A percentile compares a stretch with the other conserved stretches of the same genome.
Conservation (phyloP, 53 echinoderm and acorn worm species). For the Holothuria leucospilota region DNA sequence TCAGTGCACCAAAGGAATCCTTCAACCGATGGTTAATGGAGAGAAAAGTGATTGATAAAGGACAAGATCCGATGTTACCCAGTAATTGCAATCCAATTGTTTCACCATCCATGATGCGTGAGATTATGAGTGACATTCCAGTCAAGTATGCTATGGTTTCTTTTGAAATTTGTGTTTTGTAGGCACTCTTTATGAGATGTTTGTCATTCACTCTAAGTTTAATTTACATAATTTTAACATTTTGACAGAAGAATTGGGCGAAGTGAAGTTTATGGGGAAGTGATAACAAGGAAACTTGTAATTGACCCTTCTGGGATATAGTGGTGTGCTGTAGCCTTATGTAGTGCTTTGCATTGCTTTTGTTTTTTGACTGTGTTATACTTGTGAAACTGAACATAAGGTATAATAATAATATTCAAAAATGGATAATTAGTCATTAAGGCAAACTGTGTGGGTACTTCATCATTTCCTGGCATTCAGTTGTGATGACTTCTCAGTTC, state of each 20-base stretch:
- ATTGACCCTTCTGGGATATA: too few relatives aligned
- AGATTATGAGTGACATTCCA: slow-evolving; percentile 98
- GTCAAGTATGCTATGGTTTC: slow-evolving; percentile 70
- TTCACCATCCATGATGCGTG: slow-evolving; percentile 92
- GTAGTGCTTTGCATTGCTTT: too few relatives aligned
- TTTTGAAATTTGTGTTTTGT: neutral
- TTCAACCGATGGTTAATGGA: slow-evolving; percentile 97
- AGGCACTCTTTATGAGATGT: neutral
- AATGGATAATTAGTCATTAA: too few relatives aligned
- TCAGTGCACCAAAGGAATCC: slow-evolving; percentile 89
- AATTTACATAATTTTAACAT: too few relatives aligned
- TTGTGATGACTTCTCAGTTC: too few relatives aligned
- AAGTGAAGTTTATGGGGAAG: neutral
- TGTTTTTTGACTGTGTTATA: too few relatives aligned
- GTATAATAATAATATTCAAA: too few relatives aligned
- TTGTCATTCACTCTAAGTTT: neutral
- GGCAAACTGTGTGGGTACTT: too few relatives aligned
- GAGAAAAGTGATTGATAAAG: slow-evolving; percentile 90
- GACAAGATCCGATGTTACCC: slow-evolving; percentile 91
- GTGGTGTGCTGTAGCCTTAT: too few relatives aligned
- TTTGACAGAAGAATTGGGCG: too few relatives aligned
- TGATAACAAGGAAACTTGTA: neutral
- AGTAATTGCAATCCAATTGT: slow-evolving; percentile 76
- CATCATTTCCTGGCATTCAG: too few relatives aligned
- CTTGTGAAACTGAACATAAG: too few relatives aligned